Conservation (phyloP, 2,888 invertebrate species). For the Anoplius nigerrimus region DNA sequence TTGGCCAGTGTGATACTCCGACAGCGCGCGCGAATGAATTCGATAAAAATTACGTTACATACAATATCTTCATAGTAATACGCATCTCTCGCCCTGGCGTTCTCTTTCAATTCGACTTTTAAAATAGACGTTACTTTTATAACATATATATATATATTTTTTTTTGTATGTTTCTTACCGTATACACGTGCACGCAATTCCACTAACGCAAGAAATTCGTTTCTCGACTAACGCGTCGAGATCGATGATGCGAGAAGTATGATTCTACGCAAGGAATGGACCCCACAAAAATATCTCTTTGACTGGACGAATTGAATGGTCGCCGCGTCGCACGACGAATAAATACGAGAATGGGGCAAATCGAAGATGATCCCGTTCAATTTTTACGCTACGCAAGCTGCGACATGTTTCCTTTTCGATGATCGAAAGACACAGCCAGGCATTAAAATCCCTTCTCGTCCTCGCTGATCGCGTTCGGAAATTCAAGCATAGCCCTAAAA, state of each 20-base stretch:
- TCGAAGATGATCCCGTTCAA: not conserved
- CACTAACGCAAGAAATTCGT: not conserved
- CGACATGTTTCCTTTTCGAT: no score
- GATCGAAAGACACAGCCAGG: not conserved
- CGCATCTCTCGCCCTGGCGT: not conserved
- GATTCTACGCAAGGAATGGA: not conserved
- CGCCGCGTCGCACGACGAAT: not conserved
- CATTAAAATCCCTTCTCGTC: not conserved
- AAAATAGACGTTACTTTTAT: slow-evolving; percentile 2
- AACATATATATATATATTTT: slow-evolving; percentile 1
- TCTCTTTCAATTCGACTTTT: not conserved
- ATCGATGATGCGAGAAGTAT: not conserved
- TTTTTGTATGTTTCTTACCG: not conserved
- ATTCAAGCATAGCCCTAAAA: slow-evolving; percentile 2
- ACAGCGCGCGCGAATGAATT: no score
- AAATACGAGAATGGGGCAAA: slow-evolving; percentile 5
- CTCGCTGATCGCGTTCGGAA: not conserved
- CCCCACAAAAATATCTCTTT: not conserved
- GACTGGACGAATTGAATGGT: not conserved
- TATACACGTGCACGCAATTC: slow-evolving; percentile 3
- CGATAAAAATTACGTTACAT: slow-evolving; percentile 18
- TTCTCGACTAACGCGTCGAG: no score
- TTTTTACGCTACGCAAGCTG: not conserved
- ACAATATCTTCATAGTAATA: slow-evolving; percentile 19
- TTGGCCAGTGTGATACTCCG: not conserved